Evolutionary conservation across 2,888 invertebrate genomes (phyloP).

Genomic region (Tipula helvola): DNA sequence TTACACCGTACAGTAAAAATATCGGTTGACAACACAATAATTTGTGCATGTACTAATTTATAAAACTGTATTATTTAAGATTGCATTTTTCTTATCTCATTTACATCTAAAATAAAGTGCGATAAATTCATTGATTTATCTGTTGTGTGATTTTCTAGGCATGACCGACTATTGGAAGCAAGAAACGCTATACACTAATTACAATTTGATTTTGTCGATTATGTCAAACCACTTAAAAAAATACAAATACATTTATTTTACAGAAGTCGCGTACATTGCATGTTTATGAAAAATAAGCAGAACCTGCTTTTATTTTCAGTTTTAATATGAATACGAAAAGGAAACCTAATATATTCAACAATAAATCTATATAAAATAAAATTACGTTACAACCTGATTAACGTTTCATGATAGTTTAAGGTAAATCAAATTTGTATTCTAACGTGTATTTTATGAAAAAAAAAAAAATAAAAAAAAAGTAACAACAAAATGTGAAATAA

Average conservation of each 20-base stretch:
- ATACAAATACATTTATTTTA: not conserved
- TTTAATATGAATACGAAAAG: not conserved
- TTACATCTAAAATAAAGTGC: not conserved
- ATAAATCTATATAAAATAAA: not conserved
- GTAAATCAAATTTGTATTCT: not conserved
- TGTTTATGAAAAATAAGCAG: not conserved
- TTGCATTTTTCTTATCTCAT: not conserved
- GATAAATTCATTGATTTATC: not conserved
- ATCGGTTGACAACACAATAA: too few species aligned
- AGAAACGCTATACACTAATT: not conserved
- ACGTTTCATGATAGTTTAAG: not conserved
- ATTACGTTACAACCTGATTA: not conserved
- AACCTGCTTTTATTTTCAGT: not conserved
- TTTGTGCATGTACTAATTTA: not conserved
- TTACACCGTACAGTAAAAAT: too few species aligned
- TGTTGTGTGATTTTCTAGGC: not conserved
- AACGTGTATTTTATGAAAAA: not conserved
- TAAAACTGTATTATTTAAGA: not conserved
- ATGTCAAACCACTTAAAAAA: not conserved
- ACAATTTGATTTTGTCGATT: not conserved
- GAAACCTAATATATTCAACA: not conserved
- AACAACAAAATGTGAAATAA: not conserved
- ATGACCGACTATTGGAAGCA: not conserved
- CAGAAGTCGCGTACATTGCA: not conserved
- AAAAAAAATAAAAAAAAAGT: not conserved